Evolutionary conservation across 2,888 invertebrate species (phyloP).

Genomic region (Strigamia maritima): DNA sequence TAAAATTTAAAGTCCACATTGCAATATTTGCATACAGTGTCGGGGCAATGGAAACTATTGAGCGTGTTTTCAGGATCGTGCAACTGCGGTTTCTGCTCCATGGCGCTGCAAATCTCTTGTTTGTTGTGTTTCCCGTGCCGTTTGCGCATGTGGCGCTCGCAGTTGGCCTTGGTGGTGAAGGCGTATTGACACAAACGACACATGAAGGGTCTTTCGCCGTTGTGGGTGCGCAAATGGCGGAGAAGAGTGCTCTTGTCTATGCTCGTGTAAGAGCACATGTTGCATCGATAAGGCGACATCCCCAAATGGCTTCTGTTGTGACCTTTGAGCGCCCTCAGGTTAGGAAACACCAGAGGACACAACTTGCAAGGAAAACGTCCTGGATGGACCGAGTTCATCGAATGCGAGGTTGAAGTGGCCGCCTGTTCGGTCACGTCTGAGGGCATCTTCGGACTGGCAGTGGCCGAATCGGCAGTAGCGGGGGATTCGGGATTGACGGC

Average conservation of each 20-base stretch:
- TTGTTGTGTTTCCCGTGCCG: constrained; percentile 80
- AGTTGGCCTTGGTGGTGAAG: constrained; percentile 95
- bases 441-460: constrained; percentile 45
- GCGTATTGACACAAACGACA: constrained; percentile 94
- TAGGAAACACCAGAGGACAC: constrained; percentile 83
- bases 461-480: constrained; percentile 46
- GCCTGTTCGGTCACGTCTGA: constrained; percentile 37
- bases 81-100: constrained; percentile 51
- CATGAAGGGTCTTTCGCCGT: constrained; percentile 91
- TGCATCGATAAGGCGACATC: constrained; percentile 73
- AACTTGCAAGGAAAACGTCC: constrained; percentile 73
- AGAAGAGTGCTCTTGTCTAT: constrained; percentile 87
- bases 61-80: constrained; percentile 42
- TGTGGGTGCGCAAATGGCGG: constrained; percentile 89
- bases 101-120: constrained; percentile 82
- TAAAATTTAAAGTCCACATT: constrained; percentile 53
- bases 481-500: constrained; percentile 43
- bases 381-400: neutral
- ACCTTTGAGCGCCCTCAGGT: constrained; percentile 82
- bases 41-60: constrained; percentile 48
- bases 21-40: constrained; percentile 54
- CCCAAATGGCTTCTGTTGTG: constrained; percentile 64
- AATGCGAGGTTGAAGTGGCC: neutral
- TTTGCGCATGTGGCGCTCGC: constrained; percentile 89
- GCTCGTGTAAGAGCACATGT: constrained; percentile 85